phyloP scores from a whole-genome alignment of 2,888 invertebrate genomes.

The Athrips mouffetella region DNA sequence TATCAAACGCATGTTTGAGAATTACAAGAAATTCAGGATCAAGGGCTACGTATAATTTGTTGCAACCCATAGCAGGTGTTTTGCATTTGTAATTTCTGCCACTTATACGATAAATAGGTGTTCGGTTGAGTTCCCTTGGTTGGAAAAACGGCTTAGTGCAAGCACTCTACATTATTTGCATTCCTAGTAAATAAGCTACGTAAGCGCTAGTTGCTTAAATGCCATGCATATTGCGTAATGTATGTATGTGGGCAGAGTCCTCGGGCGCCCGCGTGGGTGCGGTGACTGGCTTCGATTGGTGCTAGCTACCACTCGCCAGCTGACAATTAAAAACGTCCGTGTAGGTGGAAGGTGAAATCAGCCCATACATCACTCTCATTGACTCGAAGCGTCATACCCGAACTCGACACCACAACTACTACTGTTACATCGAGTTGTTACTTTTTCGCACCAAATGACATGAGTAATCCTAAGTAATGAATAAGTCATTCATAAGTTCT shows the following conservation, averaged over 20 bases:
- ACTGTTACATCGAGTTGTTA: constrained; percentile 43
- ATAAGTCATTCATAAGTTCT: constrained; percentile 33
- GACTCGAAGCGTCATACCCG: constrained; percentile 39
- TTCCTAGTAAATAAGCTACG: constrained; percentile 11
- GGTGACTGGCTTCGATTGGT: constrained; percentile 30
- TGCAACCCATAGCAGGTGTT: neutral
- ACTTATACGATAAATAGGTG: constrained; percentile 7
- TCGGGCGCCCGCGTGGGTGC: constrained; percentile 55
- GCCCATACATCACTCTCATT: constrained; percentile 50
- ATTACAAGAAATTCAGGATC: constrained; percentile 3
- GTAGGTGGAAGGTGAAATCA: constrained; percentile 53
- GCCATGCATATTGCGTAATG: constrained; percentile 39
- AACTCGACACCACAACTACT: constrained; percentile 33
- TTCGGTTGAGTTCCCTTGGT: neutral
- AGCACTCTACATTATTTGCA: constrained; percentile 10
- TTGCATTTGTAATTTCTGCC: constrained; percentile 9
- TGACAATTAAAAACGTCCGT: constrained; percentile 45
- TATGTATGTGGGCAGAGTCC: constrained; percentile 53
- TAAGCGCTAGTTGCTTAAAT: constrained; percentile 31
- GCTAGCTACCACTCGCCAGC: constrained; percentile 37
- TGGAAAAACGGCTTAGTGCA: neutral
- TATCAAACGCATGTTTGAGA: neutral
- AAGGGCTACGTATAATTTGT: neutral
- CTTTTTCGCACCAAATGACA: constrained; percentile 37
- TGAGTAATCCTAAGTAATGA: constrained; percentile 31